phyloP scores from a whole-genome alignment of 2,797 vertebrate genomes.

The Hydrolagus colliei region DNA sequence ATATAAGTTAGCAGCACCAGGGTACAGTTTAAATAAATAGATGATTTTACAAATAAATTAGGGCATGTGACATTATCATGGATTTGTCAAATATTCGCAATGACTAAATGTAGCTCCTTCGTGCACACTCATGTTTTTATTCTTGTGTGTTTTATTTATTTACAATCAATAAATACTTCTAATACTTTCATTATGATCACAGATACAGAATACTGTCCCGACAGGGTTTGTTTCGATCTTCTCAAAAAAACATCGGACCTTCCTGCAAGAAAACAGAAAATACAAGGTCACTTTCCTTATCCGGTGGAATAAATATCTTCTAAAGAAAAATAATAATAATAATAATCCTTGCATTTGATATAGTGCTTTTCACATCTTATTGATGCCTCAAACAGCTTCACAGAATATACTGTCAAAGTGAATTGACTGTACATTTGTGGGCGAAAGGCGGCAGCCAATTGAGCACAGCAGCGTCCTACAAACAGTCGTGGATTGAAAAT shows the following conservation, averaged over 20 bases:
- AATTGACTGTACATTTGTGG: too few relatives aligned
- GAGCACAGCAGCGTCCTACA: too few relatives aligned
- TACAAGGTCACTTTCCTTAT: not conserved
- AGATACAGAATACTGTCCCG: conserved; percentile 68
- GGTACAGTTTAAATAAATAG: conserved; percentile 69
- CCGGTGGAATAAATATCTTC: too few relatives aligned
- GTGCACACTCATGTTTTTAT: conserved; percentile 52
- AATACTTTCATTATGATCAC: conserved; percentile 77
- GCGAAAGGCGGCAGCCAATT: too few relatives aligned
- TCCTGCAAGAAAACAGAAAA: conserved; percentile 60
- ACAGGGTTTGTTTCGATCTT: conserved; percentile 64
- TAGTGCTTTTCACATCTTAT: too few relatives aligned
- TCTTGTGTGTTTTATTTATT: conserved; percentile 80
- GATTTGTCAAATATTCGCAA: conserved; percentile 57
- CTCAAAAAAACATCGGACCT: conserved; percentile 50
- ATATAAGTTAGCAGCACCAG: conserved; percentile 86
- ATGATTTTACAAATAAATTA: conserved; percentile 76
- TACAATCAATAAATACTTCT: conserved; percentile 96
- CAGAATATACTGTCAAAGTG: too few relatives aligned
- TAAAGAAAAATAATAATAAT: too few relatives aligned
- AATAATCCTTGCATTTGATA: too few relatives aligned
- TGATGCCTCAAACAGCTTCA: too few relatives aligned
- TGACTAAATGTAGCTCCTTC: conserved; percentile 59
- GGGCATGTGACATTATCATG: conserved; percentile 72
- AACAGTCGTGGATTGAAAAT: too few relatives aligned